Base-by-base conservation (phyloP, 2,113 vertebrate genomes). In the Spermophilus dauricus region DNA sequence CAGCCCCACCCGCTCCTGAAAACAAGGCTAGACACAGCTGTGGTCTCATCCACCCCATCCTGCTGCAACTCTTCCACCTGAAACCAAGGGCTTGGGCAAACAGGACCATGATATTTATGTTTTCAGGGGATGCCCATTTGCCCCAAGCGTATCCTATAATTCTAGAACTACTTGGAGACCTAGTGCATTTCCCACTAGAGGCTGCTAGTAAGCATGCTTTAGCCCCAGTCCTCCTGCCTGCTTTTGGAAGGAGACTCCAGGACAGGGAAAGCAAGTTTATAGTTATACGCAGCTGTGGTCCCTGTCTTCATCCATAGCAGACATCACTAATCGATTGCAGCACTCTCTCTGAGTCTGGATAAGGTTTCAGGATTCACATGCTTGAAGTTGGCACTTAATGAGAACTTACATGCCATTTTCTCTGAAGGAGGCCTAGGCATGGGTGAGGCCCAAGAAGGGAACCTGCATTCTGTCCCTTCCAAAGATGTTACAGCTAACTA, bases 191-290 rank as follows among this genome's bases (percentile, higher is more conserved):
- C 97, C 97, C 97, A 95, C 95, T 97, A 97, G 98, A 97, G 97
- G 97, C 97, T 98, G 98, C 97, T 97, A 95, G 89, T 93, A 97
- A 98, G 97, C 90, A 87, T 97, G 97, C 97, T 97, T 97, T 97
- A 98, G 97, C 98, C 96, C 95, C 98, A 97, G 97, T 98, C 97
- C 92, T 98, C 98, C 93, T 98, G 97, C 97, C 95, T 92, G 87
- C 65, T 78, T 91, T 85, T 42, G 82, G 97, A 96, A 97, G 89
- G 86, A 97, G 83, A 93, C 73, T 72, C 28, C 30, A 89, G 80
- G 65, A 61, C 65, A 61, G 91, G 86, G 91, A 84, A 94, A 48
- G 63, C 96, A 70, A 84, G 86, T 34, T 86, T 86, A 37, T 39
- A 87, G 81, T 75, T 72, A 20, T 8, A 75, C 3, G 39, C 39